Evolutionary conservation across 2,888 invertebrate genomes (phyloP).

Genomic region (Sicus ferrugineus): DNA sequence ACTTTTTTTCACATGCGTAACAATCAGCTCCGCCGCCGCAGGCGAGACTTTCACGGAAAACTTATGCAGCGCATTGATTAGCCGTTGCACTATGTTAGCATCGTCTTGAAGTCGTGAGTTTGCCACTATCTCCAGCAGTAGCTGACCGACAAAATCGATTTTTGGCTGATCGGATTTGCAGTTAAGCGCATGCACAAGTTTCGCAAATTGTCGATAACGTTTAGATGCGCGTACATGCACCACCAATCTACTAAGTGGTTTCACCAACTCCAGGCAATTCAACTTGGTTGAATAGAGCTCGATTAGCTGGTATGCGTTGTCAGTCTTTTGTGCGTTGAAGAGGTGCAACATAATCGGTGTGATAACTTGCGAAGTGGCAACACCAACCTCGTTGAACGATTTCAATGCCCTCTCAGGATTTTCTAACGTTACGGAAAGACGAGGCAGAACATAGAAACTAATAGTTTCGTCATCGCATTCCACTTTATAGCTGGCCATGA

Average conservation of each 20-base stretch:
- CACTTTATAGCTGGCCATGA: slow-evolving; percentile 68
- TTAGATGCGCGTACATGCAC: slow-evolving; percentile 60
- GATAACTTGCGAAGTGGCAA: slow-evolving; percentile 51
- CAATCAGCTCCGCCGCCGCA: slow-evolving; percentile 51
- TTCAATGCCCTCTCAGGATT: slow-evolving; percentile 52
- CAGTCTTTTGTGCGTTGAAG: slow-evolving; percentile 51
- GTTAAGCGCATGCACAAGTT: slow-evolving; percentile 66
- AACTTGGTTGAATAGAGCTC: slow-evolving; percentile 65
- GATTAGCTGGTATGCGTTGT: slow-evolving; percentile 48
- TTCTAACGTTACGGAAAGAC: slow-evolving; percentile 54
- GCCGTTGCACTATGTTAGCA: slow-evolving; percentile 60
- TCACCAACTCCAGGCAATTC: slow-evolving; percentile 65
- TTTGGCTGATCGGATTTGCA: slow-evolving; percentile 64
- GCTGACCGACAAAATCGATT: slow-evolving; percentile 69
- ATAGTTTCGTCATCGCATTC: slow-evolving; percentile 70
- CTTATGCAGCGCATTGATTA: slow-evolving; percentile 64
- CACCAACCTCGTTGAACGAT: slow-evolving; percentile 51
- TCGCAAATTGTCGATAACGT: slow-evolving; percentile 65
- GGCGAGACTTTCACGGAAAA: slow-evolving; percentile 64
- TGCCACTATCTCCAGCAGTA: slow-evolving; percentile 66
- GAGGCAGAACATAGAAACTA: slow-evolving; percentile 67
- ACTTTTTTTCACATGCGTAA: slow-evolving; percentile 25
- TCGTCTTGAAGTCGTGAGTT: slow-evolving; percentile 63
- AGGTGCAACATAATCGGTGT: slow-evolving; percentile 53
- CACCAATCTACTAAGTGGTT: slow-evolving; percentile 66